phyloP scores from a whole-genome alignment of 2,113 vertebrate species.

The Ictalurus punctatus region DNA sequence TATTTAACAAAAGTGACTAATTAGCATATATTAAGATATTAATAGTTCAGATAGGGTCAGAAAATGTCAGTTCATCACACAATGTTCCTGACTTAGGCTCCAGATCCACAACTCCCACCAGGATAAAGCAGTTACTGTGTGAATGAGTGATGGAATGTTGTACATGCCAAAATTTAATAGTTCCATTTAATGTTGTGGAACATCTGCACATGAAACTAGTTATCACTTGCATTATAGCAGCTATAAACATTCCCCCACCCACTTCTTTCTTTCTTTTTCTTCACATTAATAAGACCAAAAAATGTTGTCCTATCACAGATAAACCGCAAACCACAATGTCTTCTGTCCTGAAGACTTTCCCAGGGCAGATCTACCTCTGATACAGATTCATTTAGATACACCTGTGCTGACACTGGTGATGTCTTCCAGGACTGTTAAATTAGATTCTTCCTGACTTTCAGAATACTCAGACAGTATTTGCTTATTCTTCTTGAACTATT shows the following conservation, averaged over 20 bases:
- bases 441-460: not conserved
- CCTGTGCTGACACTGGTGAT: too few species aligned
- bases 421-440: not conserved
- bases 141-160: not conserved
- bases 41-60: not conserved
- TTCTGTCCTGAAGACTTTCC: not conserved
- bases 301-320: not conserved
- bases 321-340: not conserved
- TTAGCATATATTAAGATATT: not conserved
- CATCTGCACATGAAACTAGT: slow-evolving; percentile 3
- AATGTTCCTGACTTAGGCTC: not conserved
- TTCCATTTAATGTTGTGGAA: not conserved
- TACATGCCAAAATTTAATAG: not conserved
- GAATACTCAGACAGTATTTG: too few species aligned
- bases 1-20: not conserved
- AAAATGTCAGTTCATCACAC: not conserved
- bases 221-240: not conserved
- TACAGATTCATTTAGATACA: not conserved
- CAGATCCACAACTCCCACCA: not conserved
- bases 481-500: not conserved
- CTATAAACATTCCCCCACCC: not conserved
- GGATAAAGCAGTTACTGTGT: not conserved
- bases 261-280: not conserved
- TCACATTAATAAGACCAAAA: not conserved
- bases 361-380: not conserved